Evolutionary conservation across 1,140 invertebrate genomes (phyloP), one percentile per base, ranked within the genome.

Genomic region (Drosophila truncata): DNA sequence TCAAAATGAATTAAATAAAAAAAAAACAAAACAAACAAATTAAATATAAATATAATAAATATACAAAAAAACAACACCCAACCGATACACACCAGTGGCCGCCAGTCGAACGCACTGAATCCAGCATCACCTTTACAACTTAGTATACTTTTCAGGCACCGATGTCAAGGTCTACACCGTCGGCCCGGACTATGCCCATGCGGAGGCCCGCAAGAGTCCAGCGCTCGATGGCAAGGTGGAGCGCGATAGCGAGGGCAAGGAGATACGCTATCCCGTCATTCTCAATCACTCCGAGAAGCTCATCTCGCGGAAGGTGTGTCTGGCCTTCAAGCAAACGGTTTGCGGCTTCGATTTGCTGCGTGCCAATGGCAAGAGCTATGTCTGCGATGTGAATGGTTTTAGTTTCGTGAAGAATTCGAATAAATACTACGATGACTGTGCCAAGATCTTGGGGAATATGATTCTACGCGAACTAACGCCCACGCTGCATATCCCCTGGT

Each of bases 351-450:
- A 99, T 95, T 95, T 99, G 31, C 94, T 99, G 16, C 96, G 99
- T 91, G 98, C 99, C 20, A 99, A 99, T 94, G 99, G 99, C 23
- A 98, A 98, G 93, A 99, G 98, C 2, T 99, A 98, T 93, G 99
- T 99, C 0, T 99, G 99, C 94, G 99, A 99, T 94, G 99, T 99
- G 0, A 99, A 99, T 94, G 99, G 99, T 3, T 99, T 99, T 93
- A 99, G 98, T 92, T 99, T 99, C 94, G 99, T 99, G 9, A 99
- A 99, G 93, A 99, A 99, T 93, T 99, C 99, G 1, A 98, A 98
- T 91, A 99, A 99, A 93, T 99, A 99, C 94, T 99, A 99, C 92
- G 99, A 99, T 93, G 99, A 99, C 92, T 99, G 98, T 93, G 98
- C 99, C 8, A 99, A 99, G 93, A 99, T 99, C 65, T 93, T 99